Evolutionary conservation across 2,797 vertebrate species (phyloP).

Genomic region (Menidia menidia): DNA sequence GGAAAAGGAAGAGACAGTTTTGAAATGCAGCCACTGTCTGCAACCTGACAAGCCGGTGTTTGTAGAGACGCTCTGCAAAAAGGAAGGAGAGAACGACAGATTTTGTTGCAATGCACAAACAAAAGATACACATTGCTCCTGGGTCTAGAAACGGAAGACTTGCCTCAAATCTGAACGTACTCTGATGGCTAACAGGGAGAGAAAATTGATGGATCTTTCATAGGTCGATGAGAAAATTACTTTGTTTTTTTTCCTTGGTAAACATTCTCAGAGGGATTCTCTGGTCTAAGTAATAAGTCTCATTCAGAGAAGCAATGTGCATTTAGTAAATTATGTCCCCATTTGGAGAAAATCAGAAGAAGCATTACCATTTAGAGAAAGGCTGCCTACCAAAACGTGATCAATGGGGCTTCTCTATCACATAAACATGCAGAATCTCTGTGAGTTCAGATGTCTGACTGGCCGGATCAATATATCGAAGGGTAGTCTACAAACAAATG

Average conservation of each 20-base stretch:
- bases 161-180: neutral
- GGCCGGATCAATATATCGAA: neutral
- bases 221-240: neutral
- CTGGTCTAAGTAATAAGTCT: neutral
- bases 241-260: neutral
- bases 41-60: neutral
- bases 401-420: neutral
- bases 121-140: neutral
- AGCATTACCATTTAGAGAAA: neutral
- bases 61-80: neutral
- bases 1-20: neutral
- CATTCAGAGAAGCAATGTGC: neutral
- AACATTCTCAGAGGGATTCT: neutral
- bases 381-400: no score
- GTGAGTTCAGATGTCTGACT: neutral
- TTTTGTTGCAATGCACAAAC: neutral
- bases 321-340: neutral
- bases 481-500: neutral
- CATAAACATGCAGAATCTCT: neutral
- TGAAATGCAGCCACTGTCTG: constrained; percentile 12
- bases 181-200: neutral
- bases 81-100: neutral
- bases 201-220: neutral
- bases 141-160: neutral
- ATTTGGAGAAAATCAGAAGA: neutral